A percentile compares a stretch with the other conserved stretches of the same genome.
Conservation (phyloP, 2,888 invertebrate species). For the Leptopilina myrica region DNA sequence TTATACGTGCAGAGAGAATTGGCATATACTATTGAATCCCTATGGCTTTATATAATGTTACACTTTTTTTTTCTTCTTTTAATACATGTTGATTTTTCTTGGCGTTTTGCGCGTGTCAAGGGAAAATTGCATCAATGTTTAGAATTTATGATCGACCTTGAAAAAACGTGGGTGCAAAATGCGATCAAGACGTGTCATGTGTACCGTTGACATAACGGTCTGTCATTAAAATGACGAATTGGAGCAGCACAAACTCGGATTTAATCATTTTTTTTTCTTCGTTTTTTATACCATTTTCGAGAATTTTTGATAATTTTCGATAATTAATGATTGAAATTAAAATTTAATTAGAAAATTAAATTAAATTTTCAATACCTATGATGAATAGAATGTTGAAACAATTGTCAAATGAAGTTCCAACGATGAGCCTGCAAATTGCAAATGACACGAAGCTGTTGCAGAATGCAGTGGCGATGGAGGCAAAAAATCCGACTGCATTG, state of each 20-base stretch:
- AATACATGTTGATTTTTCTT: conserved; percentile 7
- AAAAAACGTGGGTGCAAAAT: conserved; percentile 37
- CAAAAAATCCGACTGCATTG: conserved; percentile 85
- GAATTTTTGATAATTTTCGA: background rate
- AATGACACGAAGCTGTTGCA: conserved; percentile 87
- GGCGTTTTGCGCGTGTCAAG: conserved; percentile 21
- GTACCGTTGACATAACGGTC: conserved; percentile 23
- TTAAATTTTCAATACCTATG: conserved; percentile 81
- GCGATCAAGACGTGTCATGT: conserved; percentile 26
- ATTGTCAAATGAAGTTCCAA: conserved; percentile 92
- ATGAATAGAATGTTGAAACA: conserved; percentile 96
- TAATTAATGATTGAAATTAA: background rate
- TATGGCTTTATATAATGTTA: conserved; percentile 29
- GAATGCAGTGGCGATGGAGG: conserved; percentile 86
- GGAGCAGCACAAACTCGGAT: background rate
- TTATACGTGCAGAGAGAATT: background rate
- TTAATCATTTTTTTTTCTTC: background rate
- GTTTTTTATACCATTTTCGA: background rate
- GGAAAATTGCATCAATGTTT: conserved; percentile 31
- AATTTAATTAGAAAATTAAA: too few species aligned
- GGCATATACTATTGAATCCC: background rate
- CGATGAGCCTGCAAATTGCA: conserved; percentile 87
- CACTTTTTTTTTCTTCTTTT: background rate
- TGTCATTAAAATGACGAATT: conserved; percentile 21
- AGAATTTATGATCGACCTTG: conserved; percentile 16